These are phyloP conservation scores for Oxyura jamaicensis DNA, from an alignment of 2,113 vertebrate genomes.

Conservation along the genomic window DNA sequence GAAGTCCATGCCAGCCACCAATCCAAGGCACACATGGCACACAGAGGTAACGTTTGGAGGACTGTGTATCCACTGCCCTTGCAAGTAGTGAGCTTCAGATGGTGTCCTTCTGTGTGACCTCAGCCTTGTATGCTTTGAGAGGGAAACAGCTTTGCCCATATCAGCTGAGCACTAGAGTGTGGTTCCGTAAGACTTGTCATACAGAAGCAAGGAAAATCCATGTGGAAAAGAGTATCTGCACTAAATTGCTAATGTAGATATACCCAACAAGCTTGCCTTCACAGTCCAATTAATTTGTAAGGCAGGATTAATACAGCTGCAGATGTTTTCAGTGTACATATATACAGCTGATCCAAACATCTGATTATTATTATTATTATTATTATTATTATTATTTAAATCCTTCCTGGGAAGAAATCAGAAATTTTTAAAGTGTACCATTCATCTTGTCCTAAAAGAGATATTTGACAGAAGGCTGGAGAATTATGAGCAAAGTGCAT, in stretches of 20 bases:
- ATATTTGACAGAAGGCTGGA: neutral
- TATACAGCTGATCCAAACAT: neutral
- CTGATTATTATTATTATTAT: neutral
- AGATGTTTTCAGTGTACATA: neutral
- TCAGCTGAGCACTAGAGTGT: neutral
- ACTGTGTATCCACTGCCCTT: neutral
- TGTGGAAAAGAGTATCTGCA: neutral
- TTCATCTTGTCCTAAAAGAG: neutral
- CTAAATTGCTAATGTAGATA: neutral
- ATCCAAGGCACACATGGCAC: accelerated
- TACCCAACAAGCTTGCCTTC: neutral
- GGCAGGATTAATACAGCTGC: neutral
- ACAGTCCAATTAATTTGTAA: neutral
- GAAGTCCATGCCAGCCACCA: neutral
- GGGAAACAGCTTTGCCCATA: neutral
- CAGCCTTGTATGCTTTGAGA: accelerated
- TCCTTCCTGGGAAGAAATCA: neutral
- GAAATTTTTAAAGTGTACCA: neutral
- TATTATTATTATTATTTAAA: neutral
- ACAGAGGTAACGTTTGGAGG: neutral
- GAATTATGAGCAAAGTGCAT: neutral
- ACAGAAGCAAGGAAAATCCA: neutral
- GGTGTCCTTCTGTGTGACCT: neutral
- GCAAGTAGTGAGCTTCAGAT: neutral
- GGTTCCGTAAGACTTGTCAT: neutral